phyloP scores from a whole-genome alignment of 2,113 vertebrate species.

The Tapirus terrestris region DNA sequence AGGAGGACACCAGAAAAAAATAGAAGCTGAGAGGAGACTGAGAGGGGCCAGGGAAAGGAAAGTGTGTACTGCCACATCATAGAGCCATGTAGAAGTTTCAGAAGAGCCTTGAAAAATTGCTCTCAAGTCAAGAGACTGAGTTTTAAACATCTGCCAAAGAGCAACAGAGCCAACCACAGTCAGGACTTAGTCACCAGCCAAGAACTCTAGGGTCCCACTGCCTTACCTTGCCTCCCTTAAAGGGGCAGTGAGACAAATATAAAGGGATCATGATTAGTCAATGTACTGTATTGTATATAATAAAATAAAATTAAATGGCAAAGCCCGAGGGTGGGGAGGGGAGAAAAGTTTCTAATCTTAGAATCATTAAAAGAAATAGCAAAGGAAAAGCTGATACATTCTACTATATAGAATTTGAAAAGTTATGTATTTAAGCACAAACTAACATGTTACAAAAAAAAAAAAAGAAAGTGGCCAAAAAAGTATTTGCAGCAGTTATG shows the following conservation, averaged over 20 bases:
- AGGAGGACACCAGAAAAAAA: background rate
- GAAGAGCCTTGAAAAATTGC: background rate
- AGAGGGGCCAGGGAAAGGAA: background rate
- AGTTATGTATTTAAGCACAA: background rate
- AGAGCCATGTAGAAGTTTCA: background rate
- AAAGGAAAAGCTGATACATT: background rate
- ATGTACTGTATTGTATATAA: background rate
- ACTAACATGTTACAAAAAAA: background rate
- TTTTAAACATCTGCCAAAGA: background rate
- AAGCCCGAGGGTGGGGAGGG: background rate
- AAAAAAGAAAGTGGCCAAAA: background rate
- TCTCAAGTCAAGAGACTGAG: background rate
- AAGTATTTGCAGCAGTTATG: background rate
- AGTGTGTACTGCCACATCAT: background rate
- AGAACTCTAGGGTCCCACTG: background rate
- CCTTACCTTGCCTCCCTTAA: background rate
- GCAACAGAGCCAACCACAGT: background rate
- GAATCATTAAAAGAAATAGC: background rate
- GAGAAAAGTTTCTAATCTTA: background rate
- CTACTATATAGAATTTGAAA: background rate
- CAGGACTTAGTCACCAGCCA: background rate
- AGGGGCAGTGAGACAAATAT: background rate
- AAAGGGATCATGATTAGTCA: background rate
- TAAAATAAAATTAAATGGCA: constrained; percentile 6
- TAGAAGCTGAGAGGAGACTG: background rate